A percentile compares a stretch with the other conserved stretches of the same genome.
Evolutionary conservation across 2,113 vertebrate species (phyloP).

Genomic region (Trichechus manatus): DNA sequence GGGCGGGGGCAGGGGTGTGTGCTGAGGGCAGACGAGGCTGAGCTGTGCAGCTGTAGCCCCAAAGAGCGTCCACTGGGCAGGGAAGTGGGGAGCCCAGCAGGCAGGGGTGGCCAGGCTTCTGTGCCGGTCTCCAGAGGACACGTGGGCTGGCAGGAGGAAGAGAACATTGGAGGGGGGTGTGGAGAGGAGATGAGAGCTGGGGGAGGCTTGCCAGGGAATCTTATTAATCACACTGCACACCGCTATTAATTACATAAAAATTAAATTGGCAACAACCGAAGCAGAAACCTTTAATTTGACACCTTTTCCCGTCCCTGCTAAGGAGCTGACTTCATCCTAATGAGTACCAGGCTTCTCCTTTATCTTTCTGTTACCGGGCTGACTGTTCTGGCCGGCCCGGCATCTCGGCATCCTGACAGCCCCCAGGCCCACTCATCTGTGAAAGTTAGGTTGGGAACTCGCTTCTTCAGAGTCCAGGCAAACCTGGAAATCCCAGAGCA

Average conservation of each 20-base stretch:
- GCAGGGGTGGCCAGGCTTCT: too few species aligned
- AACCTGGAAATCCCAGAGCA: neutral
- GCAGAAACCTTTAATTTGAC: neutral
- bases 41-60: too few species aligned
- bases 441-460: rapidly evolving
- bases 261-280: neutral
- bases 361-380: rapidly evolving
- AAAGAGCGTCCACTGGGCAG: too few species aligned
- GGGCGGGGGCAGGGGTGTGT: rapidly evolving
- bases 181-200: neutral
- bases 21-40: too few species aligned
- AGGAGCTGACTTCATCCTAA: neutral
- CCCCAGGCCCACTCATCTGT: rapidly evolving
- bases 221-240: neutral
- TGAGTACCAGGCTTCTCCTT: neutral
- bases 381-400: neutral
- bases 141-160: neutral
- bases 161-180: neutral
- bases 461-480: neutral
- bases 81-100: too few species aligned
- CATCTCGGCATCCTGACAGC: rapidly evolving
- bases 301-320: neutral
- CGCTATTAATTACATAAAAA: neutral
- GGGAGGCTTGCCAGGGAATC: neutral
- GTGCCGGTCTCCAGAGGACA: neutral